phyloP scores from a whole-genome alignment of 2,888 invertebrate species.

The Tineola bisselliella region DNA sequence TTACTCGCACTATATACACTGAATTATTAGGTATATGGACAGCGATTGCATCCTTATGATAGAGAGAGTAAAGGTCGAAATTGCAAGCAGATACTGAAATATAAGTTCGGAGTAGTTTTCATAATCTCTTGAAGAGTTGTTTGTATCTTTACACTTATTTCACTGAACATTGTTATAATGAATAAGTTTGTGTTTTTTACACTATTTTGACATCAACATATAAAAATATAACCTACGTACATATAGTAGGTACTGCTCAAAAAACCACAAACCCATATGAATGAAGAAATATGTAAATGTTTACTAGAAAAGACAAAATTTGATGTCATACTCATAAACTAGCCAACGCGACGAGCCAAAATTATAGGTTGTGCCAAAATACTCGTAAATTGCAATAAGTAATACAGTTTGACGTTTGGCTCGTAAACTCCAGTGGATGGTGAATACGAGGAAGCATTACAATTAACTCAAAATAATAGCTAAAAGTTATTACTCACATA shows the following conservation, averaged over 20 bases:
- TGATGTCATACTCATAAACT: not conserved
- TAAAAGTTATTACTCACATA: not conserved
- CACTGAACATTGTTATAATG: not conserved
- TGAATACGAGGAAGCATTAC: not conserved
- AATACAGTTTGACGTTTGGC: not conserved
- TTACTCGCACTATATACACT: not conserved
- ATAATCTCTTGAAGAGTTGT: not conserved
- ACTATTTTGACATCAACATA: not conserved
- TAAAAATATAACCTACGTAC: too few relatives aligned
- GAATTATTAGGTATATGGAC: not conserved
- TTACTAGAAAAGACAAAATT: not conserved
- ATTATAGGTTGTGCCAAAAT: not conserved
- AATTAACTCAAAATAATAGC: not conserved
- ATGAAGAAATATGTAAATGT: too few relatives aligned
- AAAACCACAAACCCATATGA: too few relatives aligned
- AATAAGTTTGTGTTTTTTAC: not conserved
- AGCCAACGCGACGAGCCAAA: not conserved
- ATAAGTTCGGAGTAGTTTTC: not conserved
- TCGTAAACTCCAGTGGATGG: not conserved
- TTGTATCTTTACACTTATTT: not conserved
- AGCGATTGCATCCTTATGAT: too few relatives aligned
- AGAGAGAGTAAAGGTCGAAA: too few relatives aligned
- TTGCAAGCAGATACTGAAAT: not conserved
- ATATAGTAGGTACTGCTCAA: too few relatives aligned
- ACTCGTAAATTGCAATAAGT: not conserved